Evolutionary conservation across 2,113 vertebrate species (phyloP).

Genomic region (Phrynosoma platyrhinos): DNA sequence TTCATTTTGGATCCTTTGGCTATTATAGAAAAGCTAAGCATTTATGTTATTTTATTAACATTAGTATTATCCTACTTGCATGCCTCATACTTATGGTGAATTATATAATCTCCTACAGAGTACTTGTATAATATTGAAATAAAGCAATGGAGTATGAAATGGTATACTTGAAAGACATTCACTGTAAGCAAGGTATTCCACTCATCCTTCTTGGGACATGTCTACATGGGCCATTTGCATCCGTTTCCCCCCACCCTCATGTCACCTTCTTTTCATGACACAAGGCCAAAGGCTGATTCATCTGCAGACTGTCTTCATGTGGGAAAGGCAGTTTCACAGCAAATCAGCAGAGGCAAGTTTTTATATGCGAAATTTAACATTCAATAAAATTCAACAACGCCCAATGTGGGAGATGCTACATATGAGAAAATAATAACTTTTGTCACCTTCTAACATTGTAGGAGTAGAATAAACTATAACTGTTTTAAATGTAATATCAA

Average conservation of each 20-base stretch:
- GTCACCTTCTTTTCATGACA: too few relatives aligned
- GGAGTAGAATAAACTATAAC: neutral
- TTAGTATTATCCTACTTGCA: neutral
- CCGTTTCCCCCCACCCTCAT: too few relatives aligned
- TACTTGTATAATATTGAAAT: neutral
- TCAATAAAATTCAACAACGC: constrained; percentile 29
- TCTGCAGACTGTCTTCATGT: too few relatives aligned
- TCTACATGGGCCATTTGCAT: too few relatives aligned
- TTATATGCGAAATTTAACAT: neutral
- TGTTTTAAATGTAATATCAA: constrained; percentile 54
- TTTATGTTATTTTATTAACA: too few relatives aligned
- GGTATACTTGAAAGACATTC: too few relatives aligned
- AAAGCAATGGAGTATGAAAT: neutral
- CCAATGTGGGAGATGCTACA: accelerated
- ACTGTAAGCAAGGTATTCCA: neutral
- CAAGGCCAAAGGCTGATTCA: too few relatives aligned
- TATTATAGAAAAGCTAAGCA: too few relatives aligned
- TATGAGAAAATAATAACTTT: constrained; percentile 35
- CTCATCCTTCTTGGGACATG: neutral
- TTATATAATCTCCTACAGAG: neutral
- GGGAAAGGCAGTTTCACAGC: neutral
- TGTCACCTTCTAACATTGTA: neutral
- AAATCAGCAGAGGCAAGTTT: neutral
- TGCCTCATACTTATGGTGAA: neutral
- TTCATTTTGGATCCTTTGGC: neutral